Evolutionary conservation across 2,113 vertebrate species (phyloP).

Genomic region (Otocyon megalotis): DNA sequence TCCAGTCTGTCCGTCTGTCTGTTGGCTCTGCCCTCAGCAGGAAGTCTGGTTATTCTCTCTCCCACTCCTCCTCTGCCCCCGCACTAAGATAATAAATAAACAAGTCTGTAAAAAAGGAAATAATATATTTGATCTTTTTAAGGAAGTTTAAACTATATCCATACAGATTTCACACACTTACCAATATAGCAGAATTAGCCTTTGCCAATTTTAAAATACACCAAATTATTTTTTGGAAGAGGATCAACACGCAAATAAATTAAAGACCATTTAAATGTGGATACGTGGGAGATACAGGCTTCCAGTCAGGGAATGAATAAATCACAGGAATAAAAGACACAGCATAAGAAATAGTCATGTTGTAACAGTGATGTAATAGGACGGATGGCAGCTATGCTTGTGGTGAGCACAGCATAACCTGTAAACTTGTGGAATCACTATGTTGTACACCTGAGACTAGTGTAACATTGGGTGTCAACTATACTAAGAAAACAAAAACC

Average conservation of each 20-base stretch:
- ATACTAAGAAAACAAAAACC: background rate
- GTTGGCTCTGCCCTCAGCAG: background rate
- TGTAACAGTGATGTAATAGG: background rate
- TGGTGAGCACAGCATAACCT: background rate
- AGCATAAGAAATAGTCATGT: background rate
- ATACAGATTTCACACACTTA: background rate
- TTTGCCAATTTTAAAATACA: background rate
- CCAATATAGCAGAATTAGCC: background rate
- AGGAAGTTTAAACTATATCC: background rate
- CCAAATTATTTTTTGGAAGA: background rate
- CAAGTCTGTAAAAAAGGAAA: background rate
- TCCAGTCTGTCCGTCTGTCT: background rate
- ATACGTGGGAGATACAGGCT: background rate
- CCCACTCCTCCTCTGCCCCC: background rate
- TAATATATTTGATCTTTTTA: background rate
- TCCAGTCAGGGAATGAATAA: background rate
- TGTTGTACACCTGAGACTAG: background rate
- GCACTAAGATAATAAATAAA: background rate
- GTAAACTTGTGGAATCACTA: background rate
- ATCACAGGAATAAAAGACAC: background rate
- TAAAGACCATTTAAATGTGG: background rate
- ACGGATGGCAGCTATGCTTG: background rate
- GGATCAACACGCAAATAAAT: background rate
- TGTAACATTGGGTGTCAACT: background rate
- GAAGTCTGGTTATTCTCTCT: background rate